phyloP scores from a whole-genome alignment of 2,888 invertebrate species.

The Xanthia togata region DNA sequence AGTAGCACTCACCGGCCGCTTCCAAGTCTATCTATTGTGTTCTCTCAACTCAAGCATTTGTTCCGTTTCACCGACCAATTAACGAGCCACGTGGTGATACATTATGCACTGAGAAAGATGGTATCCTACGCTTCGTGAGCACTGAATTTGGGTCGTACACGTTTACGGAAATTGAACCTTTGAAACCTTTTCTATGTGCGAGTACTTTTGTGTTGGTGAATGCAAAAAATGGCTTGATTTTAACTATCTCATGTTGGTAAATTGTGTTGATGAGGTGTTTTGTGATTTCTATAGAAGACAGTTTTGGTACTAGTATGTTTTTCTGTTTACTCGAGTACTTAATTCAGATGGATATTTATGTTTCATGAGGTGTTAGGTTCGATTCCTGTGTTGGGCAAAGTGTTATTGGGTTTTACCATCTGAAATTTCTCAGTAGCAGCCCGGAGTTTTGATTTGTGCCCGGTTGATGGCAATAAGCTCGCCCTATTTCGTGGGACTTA shows the following conservation, averaged over 20 bases:
- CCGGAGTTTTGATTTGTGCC: too few species aligned
- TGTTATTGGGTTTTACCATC: too few species aligned
- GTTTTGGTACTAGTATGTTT: neutral
- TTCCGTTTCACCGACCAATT: slow-evolving; percentile 69
- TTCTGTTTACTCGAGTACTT: neutral
- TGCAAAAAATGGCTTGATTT: slow-evolving; percentile 33
- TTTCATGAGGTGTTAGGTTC: too few species aligned
- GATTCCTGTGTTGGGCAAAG: too few species aligned
- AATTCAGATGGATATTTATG: too few species aligned
- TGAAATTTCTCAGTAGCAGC: too few species aligned
- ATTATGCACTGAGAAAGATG: slow-evolving; percentile 74
- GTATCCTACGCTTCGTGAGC: slow-evolving; percentile 62
- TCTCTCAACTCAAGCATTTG: slow-evolving; percentile 57
- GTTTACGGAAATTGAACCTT: slow-evolving; percentile 58
- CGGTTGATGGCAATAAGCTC: too few species aligned
- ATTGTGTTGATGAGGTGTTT: slow-evolving; percentile 13
- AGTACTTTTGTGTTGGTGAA: slow-evolving; percentile 47
- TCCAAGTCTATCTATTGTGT: neutral
- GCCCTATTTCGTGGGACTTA: too few species aligned
- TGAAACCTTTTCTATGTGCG: slow-evolving; percentile 48
- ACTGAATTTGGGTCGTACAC: slow-evolving; percentile 64
- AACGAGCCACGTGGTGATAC: slow-evolving; percentile 74
- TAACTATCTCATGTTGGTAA: slow-evolving; percentile 16
- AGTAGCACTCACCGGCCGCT: too few species aligned
- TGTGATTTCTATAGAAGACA: neutral